Percentiles rank a stretch among this genome's conserved stretches.
These are phyloP conservation scores for Phthorimaea operculella DNA, from an alignment of 1,140 invertebrate genomes.

Conservation along the genomic window DNA sequence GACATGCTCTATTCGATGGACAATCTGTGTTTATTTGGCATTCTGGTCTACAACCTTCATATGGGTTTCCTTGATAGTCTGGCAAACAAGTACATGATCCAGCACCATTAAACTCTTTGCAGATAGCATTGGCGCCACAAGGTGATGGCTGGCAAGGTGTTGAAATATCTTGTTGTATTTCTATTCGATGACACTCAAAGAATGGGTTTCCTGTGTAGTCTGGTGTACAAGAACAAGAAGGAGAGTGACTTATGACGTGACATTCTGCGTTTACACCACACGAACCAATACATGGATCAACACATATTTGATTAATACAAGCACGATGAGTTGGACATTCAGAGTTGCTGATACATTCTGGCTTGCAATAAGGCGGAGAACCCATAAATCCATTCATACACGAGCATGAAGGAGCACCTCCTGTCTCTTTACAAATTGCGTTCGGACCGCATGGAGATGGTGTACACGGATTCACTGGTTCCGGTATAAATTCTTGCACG, in stretches of 20 bases:
- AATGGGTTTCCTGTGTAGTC: slow-evolving; percentile 74
- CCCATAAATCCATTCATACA: slow-evolving; percentile 71
- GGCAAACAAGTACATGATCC: slow-evolving; percentile 78
- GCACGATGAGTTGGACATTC: slow-evolving; percentile 73
- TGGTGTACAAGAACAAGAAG: slow-evolving; percentile 70
- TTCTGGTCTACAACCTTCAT: slow-evolving; percentile 77
- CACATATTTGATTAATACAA: slow-evolving; percentile 74
- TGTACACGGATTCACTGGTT: slow-evolving; percentile 68
- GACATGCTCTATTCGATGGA: slow-evolving; percentile 73
- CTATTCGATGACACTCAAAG: slow-evolving; percentile 67
- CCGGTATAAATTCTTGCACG: slow-evolving; percentile 43
- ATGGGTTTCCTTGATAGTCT: slow-evolving; percentile 81
- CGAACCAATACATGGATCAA: slow-evolving; percentile 70
- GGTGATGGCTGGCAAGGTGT: slow-evolving; percentile 79
- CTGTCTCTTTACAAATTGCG: slow-evolving; percentile 70
- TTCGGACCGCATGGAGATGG: slow-evolving; percentile 76
- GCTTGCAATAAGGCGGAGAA: slow-evolving; percentile 72
- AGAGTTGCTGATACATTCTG: slow-evolving; percentile 73
- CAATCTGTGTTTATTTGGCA: slow-evolving; percentile 80
- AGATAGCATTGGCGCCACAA: slow-evolving; percentile 82
- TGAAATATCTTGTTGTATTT: slow-evolving; percentile 46
- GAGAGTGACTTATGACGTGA: slow-evolving; percentile 71
- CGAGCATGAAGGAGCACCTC: slow-evolving; percentile 71
- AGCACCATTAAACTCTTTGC: slow-evolving; percentile 80
- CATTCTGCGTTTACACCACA: slow-evolving; percentile 73